These are phyloP conservation scores for Spodoptera littoralis DNA, from an alignment of 2,888 invertebrate species.

Conservation along the genomic window DNA sequence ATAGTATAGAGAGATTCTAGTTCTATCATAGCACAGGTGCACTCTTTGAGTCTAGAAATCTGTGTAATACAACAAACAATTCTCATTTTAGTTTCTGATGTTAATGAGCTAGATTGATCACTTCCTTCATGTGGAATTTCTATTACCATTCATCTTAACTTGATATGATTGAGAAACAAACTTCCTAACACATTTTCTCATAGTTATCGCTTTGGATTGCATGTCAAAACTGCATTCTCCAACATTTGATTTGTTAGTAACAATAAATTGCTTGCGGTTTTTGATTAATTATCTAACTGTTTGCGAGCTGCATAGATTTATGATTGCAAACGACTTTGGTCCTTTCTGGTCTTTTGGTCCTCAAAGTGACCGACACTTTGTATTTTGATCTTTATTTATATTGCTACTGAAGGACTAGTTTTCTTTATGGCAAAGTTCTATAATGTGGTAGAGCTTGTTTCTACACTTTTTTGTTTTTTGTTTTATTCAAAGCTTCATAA, in stretches of 20 bases:
- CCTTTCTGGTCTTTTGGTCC: constrained; percentile 33
- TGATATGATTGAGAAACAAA: constrained; percentile 37
- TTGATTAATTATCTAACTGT: constrained; percentile 55
- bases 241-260: constrained; percentile 48
- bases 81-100: constrained; percentile 8
- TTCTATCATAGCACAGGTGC: constrained; percentile 43
- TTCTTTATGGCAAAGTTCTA: constrained; percentile 16
- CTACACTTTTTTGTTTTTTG: no score
- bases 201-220: constrained; percentile 44
- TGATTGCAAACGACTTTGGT: constrained; percentile 34
- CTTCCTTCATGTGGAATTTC: constrained; percentile 27
- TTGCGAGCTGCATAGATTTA: constrained; percentile 46
- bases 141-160: constrained; percentile 27
- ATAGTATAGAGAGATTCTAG: constrained; percentile 26
- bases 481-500: not conserved
- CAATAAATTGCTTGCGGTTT: constrained; percentile 54
- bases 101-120: constrained; percentile 20
- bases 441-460: constrained; percentile 3
- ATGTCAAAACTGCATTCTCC: constrained; percentile 44
- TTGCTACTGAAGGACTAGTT: constrained; percentile 6
- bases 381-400: constrained; percentile 29
- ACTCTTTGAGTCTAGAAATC: constrained; percentile 30
- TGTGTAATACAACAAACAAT: constrained; percentile 2
- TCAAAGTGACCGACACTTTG: constrained; percentile 11
- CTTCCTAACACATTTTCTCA: constrained; percentile 40